Evolutionary conservation across 2,888 invertebrate genomes (phyloP).

Genomic region (Drosophila longiperda): DNA sequence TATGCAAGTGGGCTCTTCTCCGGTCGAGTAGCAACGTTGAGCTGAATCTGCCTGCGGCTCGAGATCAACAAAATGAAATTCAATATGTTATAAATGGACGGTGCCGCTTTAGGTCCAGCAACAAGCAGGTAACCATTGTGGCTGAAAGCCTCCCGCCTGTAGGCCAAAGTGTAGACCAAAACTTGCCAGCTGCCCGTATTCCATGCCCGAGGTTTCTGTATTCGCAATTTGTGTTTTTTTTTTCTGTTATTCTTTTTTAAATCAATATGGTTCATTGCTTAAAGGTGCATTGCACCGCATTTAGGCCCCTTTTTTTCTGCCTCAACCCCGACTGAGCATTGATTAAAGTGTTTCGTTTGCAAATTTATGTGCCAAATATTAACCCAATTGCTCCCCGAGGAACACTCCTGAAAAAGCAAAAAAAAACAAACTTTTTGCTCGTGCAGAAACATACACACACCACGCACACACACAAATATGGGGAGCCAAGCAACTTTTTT

Average conservation of each 20-base stretch:
- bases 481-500: conserved; percentile 65
- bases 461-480: conserved; percentile 17
- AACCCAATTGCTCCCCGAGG: conserved; percentile 78
- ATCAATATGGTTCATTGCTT: conserved; percentile 57
- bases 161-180: conserved; percentile 33
- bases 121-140: conserved; percentile 43
- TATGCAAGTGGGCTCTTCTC: conserved; percentile 65
- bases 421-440: conserved; percentile 58
- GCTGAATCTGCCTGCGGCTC: conserved; percentile 44
- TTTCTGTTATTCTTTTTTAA: conserved; percentile 21
- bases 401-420: conserved; percentile 57
- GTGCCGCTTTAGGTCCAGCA: conserved; percentile 13
- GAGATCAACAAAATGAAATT: conserved; percentile 69
- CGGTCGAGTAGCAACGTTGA: conserved; percentile 17
- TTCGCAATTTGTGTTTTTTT: conserved; percentile 2
- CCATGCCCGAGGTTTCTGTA: conserved; percentile 9
- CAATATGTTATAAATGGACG: conserved; percentile 74
- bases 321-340: conserved; percentile 59
- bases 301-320: conserved; percentile 3
- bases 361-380: conserved; percentile 78
- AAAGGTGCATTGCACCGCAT: conserved; percentile 65
- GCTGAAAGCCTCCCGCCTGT: conserved; percentile 24
- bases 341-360: conserved; percentile 77
- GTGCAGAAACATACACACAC: conserved; percentile 19
- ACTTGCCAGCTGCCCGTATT: conserved; percentile 13